Evolutionary conservation across 1,140 invertebrate genomes (phyloP).

Genomic region (Notospermus geniculatus): DNA sequence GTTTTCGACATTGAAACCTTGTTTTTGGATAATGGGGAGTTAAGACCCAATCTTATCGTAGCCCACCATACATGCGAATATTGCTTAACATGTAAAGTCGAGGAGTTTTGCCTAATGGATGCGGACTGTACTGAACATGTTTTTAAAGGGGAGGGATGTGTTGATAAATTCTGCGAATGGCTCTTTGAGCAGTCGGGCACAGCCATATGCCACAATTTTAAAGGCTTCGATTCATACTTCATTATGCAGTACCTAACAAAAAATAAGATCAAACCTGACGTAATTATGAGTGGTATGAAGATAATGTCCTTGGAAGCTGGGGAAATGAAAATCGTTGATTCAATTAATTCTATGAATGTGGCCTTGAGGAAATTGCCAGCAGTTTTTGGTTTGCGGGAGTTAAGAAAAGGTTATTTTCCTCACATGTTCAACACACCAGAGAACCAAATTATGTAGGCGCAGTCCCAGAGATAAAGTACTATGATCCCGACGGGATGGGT

Average conservation of each 20-base stretch:
- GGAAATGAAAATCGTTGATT: no score
- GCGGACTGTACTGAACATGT: slow-evolving; percentile 15
- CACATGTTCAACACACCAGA: slow-evolving; percentile 19
- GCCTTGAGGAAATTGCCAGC: slow-evolving; percentile 12
- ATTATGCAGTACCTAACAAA: no score
- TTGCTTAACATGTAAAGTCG: no score
- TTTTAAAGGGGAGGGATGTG: slow-evolving; percentile 13
- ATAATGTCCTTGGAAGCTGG: no score
- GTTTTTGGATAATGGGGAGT: slow-evolving; percentile 11
- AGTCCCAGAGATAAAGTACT: slow-evolving; percentile 11
- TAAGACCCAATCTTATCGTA: no score
- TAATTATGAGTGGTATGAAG: background rate
- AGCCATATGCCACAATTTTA: no score
- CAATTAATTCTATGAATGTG: no score
- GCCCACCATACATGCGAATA: no score
- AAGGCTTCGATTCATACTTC: no score
- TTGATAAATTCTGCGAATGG: slow-evolving; percentile 8
- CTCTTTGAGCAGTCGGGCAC: no score
- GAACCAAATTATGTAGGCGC: slow-evolving; percentile 16
- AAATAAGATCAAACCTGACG: slow-evolving; percentile 4
- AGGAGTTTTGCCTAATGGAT: no score
- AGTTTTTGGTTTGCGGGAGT: slow-evolving; percentile 13
- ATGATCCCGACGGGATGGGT: slow-evolving; percentile 15
- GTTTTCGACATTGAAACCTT: no score
- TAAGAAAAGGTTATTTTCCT: slow-evolving; percentile 22